Evolutionary conservation across 2,797 vertebrate genomes (phyloP).

Genomic region (Gallirallus australis): DNA sequence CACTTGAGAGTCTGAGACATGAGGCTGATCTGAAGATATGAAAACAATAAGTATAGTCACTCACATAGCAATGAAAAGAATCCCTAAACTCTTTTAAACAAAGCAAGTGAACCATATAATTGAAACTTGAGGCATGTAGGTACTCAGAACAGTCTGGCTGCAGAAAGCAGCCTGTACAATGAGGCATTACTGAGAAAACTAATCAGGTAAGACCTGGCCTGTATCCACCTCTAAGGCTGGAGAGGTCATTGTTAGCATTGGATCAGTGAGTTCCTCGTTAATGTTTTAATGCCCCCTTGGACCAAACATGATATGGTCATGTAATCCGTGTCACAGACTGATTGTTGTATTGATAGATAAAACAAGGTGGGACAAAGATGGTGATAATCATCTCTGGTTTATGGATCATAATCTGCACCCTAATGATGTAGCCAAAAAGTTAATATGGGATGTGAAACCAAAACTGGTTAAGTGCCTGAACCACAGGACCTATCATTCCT

Average conservation of each 20-base stretch:
- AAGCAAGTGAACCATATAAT: neutral
- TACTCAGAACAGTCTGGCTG: neutral
- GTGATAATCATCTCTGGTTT: neutral
- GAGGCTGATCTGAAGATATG: slow-evolving; percentile 59
- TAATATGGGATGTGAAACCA: neutral
- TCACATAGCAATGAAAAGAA: neutral
- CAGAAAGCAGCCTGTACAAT: neutral
- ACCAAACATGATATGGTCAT: neutral
- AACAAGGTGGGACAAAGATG: neutral
- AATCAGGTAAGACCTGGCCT: neutral
- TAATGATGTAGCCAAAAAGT: neutral
- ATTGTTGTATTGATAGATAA: neutral
- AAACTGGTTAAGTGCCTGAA: neutral
- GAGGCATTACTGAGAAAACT: neutral
- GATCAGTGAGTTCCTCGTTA: neutral
- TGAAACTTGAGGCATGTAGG: neutral
- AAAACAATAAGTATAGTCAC: slow-evolving; percentile 5
- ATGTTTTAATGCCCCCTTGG: neutral
- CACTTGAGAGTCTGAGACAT: neutral
- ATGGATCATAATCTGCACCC: neutral
- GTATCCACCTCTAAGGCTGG: neutral
- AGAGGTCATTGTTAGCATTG: neutral
- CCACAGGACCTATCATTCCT: neutral
- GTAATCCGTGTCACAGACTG: neutral
- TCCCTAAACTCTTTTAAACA: neutral